Base-by-base conservation (phyloP, 2,888 invertebrate genomes). In the Drosophila atroscutellata region DNA sequence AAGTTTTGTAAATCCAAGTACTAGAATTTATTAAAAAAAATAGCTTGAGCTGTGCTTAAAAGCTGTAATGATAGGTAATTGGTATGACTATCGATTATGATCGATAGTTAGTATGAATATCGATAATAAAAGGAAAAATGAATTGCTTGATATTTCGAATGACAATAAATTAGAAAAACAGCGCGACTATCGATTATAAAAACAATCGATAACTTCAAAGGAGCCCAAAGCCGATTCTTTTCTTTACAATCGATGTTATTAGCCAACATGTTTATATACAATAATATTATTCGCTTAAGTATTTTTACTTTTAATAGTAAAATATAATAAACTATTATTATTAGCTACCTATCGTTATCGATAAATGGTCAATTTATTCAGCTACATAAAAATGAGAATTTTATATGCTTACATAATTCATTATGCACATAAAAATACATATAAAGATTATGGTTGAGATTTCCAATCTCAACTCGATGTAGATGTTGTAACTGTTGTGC, bases 121-220 rank as follows among this genome's bases (percentile, higher is more conserved):
- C n/a, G 39, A 20, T 2, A 11, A 20, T 20, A 11, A 42, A 20
- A 42, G 1, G 5, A 11, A 42, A 39, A 42, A 0, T 11, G 0
- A 6, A 24, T 8, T 15, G 4, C 8, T 24, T 8, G 15, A 24
- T 45, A 45, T 4, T 24, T 15, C 0, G 3, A 3, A 45, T 2
- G 1, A 45, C 3, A 13, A 15, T 7, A 7, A 45, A 13, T 20
- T 13, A 6, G 13, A 13, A 42, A 20, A 6, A n/a, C n/a, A n/a
- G n/a, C n/a, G n/a, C n/a, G 45, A 15, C 8, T 15, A 45, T 24
- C 45, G 15, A 24, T 24, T 4, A 20, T 15, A 20, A 7, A 20
- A 13, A 3, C 3, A 47, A 26, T 26, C 49, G 49, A 49, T 49
- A 49, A 1, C 9, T 49, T 26, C 9, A 13, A 13, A 24, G 3